phyloP scores from a whole-genome alignment of 2,797 vertebrate genomes.

The Paratrypauchen microcephalus region DNA sequence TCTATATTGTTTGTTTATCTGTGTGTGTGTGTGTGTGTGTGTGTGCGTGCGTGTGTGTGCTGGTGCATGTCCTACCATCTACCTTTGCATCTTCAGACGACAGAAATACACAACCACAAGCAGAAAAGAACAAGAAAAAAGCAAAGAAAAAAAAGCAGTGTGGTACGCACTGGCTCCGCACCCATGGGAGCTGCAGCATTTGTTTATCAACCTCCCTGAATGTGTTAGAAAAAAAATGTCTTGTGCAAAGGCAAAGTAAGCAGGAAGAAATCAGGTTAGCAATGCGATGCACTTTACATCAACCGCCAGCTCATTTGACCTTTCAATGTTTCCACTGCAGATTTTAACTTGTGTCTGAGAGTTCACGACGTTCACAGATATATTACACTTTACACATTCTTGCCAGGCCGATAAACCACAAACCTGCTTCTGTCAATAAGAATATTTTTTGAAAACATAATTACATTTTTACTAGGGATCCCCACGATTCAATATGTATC shows the following conservation, averaged over 20 bases:
- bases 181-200: conserved; percentile 74
- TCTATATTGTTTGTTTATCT: conserved; percentile 42
- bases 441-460: neutral
- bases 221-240: conserved; percentile 58
- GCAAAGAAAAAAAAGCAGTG: conserved; percentile 64
- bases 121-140: conserved; percentile 63
- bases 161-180: conserved; percentile 59
- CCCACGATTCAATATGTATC: too few relatives aligned
- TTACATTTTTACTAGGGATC: too few relatives aligned
- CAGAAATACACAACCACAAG: conserved; percentile 70
- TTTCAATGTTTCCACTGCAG: conserved; percentile 72
- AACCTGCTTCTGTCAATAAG: neutral
- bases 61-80: conserved; percentile 62
- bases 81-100: conserved; percentile 71
- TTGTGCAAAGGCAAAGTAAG: conserved; percentile 40
- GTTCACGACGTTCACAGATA: conserved; percentile 22
- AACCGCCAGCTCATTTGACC: conserved; percentile 65
- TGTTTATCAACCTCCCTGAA: conserved; percentile 71
- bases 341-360: conserved; percentile 26
- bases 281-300: conserved; percentile 40
- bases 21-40: conserved; percentile 30
- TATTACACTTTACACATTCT: conserved; percentile 13
- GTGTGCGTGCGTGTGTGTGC: conserved; percentile 32
- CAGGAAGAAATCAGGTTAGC: conserved; percentile 49
- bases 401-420: too few relatives aligned